A percentile compares a stretch with the other conserved stretches of the same genome.
Evolutionary conservation across 2,113 vertebrate genomes (phyloP).

Genomic region (Cariama cristata): DNA sequence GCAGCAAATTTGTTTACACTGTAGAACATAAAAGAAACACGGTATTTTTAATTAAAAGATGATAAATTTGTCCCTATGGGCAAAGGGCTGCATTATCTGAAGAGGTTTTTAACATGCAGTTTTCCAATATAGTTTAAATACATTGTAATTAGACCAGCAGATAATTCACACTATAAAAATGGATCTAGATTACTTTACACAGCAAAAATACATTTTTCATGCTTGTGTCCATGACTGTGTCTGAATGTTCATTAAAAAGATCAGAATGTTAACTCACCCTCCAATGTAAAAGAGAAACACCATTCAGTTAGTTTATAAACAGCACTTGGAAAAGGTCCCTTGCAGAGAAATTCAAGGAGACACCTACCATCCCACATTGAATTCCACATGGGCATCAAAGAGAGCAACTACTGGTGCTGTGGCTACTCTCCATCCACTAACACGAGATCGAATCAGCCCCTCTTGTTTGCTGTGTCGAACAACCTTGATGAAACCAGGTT

Average conservation of each 20-base stretch:
- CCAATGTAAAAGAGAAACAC: background rate
- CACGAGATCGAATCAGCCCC: slow-evolving; percentile 93
- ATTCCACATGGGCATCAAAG: slow-evolving; percentile 97
- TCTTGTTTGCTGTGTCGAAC: slow-evolving; percentile 93
- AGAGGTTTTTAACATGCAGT: background rate
- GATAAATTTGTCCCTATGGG: background rate
- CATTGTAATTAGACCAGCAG: background rate
- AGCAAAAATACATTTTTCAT: background rate
- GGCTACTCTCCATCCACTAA: slow-evolving; percentile 94
- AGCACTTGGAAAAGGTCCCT: background rate
- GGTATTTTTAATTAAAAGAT: background rate
- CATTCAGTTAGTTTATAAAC: background rate
- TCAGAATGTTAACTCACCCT: background rate
- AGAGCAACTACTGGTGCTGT: slow-evolving; percentile 93
- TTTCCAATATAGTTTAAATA: background rate
- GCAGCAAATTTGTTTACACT: background rate
- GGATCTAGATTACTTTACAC: background rate
- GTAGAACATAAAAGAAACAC: background rate
- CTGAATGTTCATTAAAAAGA: background rate
- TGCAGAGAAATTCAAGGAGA: background rate
- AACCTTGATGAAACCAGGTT: slow-evolving; percentile 91
- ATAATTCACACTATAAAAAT: background rate
- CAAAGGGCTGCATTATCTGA: background rate
- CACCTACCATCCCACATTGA: slow-evolving; percentile 93
- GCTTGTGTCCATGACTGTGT: background rate